phyloP scores from a whole-genome alignment of 1,140 invertebrate genomes.

The Mercenaria mercenaria region DNA sequence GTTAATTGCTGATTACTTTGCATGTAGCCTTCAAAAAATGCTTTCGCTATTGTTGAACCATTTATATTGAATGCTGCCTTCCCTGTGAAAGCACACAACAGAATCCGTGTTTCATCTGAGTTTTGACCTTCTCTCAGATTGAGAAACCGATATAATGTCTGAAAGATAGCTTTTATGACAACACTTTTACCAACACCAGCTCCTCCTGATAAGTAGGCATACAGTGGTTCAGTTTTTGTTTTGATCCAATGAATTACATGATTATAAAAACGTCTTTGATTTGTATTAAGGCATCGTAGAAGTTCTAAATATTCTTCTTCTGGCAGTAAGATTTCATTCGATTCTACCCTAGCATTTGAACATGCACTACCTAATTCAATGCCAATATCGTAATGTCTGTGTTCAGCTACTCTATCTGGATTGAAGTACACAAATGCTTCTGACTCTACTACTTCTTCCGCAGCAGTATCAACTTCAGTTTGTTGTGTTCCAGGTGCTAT shows the following conservation, averaged over 20 bases:
- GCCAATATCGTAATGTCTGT: slow-evolving; percentile 59
- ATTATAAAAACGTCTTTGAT: slow-evolving; percentile 19
- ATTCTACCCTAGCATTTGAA: neutral
- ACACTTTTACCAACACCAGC: slow-evolving; percentile 69
- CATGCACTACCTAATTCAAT: slow-evolving; percentile 10
- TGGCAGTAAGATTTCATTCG: neutral
- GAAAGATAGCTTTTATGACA: slow-evolving; percentile 51
- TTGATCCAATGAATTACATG: slow-evolving; percentile 47
- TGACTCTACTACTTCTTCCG: slow-evolving; percentile 40
- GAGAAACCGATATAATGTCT: slow-evolving; percentile 43
- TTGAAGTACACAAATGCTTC: slow-evolving; percentile 40
- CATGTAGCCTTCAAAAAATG: neutral
- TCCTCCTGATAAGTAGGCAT: slow-evolving; percentile 51
- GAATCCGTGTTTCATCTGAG: slow-evolving; percentile 54
- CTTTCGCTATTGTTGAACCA: slow-evolving; percentile 41
- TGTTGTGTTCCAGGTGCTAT: slow-evolving; percentile 40
- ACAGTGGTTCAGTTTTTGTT: neutral
- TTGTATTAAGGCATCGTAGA: neutral
- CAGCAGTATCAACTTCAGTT: neutral
- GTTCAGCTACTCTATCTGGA: slow-evolving; percentile 20
- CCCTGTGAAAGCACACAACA: slow-evolving; percentile 66
- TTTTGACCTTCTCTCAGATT: slow-evolving; percentile 47
- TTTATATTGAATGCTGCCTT: slow-evolving; percentile 70
- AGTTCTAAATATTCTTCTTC: neutral
- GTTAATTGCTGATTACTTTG: neutral